phyloP scores from a whole-genome alignment of 2,113 vertebrate species.

The Ondatra zibethicus region DNA sequence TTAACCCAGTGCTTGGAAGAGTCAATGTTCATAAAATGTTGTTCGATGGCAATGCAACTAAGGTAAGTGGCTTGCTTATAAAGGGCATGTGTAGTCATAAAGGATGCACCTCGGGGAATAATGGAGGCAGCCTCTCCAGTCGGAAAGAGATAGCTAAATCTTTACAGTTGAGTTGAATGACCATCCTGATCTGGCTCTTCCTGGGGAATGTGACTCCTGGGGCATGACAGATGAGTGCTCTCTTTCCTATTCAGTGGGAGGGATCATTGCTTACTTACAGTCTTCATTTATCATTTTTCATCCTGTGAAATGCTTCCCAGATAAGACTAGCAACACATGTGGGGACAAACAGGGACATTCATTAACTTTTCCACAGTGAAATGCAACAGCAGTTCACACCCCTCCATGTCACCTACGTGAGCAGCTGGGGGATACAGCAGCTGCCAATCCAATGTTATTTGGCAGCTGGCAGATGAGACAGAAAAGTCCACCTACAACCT shows the following conservation, averaged over 20 bases:
- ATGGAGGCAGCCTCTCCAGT: background rate
- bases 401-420: background rate
- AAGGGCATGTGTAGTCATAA: background rate
- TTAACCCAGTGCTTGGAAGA: background rate
- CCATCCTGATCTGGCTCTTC: background rate
- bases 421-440: background rate
- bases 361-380: conserved; percentile 1
- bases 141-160: background rate
- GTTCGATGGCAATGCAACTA: background rate
- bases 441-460: background rate
- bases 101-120: background rate
- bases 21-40: background rate
- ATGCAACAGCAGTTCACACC: background rate
- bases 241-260: background rate
- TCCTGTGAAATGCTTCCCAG: conserved; percentile 42
- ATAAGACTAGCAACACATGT: background rate
- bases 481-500: background rate
- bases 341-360: background rate
- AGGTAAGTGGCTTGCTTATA: background rate
- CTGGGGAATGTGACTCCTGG: background rate
- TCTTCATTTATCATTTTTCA: conserved; percentile 27
- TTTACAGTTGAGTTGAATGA: background rate
- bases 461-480: background rate
- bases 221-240: background rate
- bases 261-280: conserved; percentile 9